Evolutionary conservation across 1,140 invertebrate species (phyloP).

Genomic region (Papilio xuthus): DNA sequence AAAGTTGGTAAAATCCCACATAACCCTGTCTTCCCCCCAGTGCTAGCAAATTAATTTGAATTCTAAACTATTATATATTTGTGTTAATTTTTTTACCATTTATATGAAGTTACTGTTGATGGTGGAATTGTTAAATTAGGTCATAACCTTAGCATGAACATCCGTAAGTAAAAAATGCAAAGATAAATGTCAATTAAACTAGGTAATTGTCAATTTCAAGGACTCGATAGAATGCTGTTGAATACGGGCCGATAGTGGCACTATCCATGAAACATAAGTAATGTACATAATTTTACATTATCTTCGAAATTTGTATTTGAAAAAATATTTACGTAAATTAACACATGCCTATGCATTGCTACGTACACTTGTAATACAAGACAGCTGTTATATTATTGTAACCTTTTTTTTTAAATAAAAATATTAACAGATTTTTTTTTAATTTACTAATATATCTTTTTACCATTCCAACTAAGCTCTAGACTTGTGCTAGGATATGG

Average conservation of each 20-base stretch:
- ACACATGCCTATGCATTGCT: not conserved
- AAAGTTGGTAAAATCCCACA: no score
- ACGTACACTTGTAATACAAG: not conserved
- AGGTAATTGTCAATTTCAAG: slow-evolving; percentile 26
- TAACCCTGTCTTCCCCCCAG: no score
- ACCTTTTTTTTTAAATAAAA: no score
- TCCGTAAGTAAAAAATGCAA: slow-evolving; percentile 13
- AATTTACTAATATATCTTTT: no score
- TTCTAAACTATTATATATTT: no score
- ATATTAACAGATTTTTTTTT: no score
- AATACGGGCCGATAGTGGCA: not conserved
- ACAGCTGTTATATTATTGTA: not conserved
- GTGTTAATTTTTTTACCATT: not conserved
- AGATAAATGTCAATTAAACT: slow-evolving; percentile 19
- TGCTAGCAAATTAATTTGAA: no score
- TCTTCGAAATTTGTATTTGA: not conserved
- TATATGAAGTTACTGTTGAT: not conserved
- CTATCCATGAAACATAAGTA: not conserved
- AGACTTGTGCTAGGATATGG: no score
- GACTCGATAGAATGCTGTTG: slow-evolving; percentile 10
- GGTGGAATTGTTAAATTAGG: not conserved
- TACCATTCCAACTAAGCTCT: no score
- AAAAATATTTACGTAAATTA: not conserved
- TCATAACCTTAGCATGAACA: slow-evolving; percentile 16
- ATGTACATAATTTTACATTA: not conserved